phyloP scores from a whole-genome alignment of 2,888 invertebrate genomes.

The Drosophila lutescens region DNA sequence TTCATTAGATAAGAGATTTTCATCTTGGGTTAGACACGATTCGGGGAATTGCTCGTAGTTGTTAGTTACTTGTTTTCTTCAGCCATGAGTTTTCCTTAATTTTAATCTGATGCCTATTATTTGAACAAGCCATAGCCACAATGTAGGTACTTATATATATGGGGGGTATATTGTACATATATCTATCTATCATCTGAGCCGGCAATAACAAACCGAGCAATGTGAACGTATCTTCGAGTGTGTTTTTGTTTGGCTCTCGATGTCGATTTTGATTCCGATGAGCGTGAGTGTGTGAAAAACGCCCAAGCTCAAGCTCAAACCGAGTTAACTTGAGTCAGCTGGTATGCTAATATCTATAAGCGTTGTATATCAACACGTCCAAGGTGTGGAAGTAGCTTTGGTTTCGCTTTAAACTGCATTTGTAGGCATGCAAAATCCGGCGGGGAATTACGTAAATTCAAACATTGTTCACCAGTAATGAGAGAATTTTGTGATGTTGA shows the following conservation, averaged over 20 bases:
- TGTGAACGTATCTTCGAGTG: conserved; percentile 75
- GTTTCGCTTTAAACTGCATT: conserved; percentile 28
- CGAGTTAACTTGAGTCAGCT: conserved; percentile 42
- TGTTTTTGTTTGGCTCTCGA: conserved; percentile 33
- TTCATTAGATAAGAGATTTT: conserved; percentile 63
- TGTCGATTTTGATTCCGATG: conserved; percentile 26
- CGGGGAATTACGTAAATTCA: conserved; percentile 31
- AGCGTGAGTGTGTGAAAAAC: conserved; percentile 71
- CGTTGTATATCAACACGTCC: not conserved
- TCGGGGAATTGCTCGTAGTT: conserved; percentile 33
- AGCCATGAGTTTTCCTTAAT: conserved; percentile 19
- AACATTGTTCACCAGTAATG: conserved; percentile 20
- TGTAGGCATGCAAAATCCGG: conserved; percentile 14
- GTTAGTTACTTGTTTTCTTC: conserved; percentile 17
- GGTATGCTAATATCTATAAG: conserved; percentile 32
- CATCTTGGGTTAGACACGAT: conserved; percentile 38
- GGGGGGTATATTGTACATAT: not conserved
- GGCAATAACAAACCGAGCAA: conserved; percentile 44
- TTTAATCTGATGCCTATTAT: conserved; percentile 14
- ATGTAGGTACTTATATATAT: not conserved
- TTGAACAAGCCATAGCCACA: conserved; percentile 11
- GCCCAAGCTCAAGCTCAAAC: conserved; percentile 60
- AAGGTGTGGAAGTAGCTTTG: conserved; percentile 24
- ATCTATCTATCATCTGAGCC: conserved; percentile 23
- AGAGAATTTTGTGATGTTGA: conserved; percentile 19